phyloP scores from a whole-genome alignment of 64 coral and sea anemone genomes.

The Actinia equina region DNA sequence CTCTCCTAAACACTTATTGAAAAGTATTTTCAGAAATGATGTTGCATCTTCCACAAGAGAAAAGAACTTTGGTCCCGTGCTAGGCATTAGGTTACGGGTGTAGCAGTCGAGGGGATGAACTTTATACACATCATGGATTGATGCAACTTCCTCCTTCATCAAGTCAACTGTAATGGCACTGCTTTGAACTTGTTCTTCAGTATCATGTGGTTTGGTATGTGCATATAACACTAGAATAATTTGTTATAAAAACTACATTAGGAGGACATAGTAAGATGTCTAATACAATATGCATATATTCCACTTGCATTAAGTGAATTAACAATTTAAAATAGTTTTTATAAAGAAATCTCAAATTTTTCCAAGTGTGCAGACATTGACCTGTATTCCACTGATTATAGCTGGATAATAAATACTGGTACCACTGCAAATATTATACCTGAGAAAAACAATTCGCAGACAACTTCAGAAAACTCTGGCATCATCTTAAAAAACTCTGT shows the following conservation, averaged over 20 bases:
- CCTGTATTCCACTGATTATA: too few species aligned
- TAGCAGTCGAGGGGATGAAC: not conserved
- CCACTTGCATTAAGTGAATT: too few species aligned
- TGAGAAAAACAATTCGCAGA: not conserved
- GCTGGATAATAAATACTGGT: too few species aligned
- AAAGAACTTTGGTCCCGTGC: not conserved
- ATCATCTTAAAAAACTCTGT: not conserved
- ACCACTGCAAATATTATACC: not conserved
- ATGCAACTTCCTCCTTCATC: not conserved
- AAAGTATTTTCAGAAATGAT: not conserved
- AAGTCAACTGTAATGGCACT: not conserved
- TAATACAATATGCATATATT: too few species aligned
- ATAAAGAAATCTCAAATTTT: too few species aligned
- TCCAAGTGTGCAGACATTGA: too few species aligned
- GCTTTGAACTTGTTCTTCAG: not conserved
- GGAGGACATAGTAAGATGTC: too few species aligned
- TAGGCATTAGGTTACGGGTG: not conserved
- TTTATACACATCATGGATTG: not conserved
- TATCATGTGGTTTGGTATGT: not conserved
- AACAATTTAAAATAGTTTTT: too few species aligned
- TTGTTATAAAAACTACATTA: too few species aligned
- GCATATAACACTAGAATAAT: not conserved
- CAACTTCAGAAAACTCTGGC: not conserved
- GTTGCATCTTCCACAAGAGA: not conserved
- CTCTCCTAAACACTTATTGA: too few species aligned